Percentiles rank a stretch among this genome's conserved stretches.
Conservation (phyloP, 1,140 invertebrate species). For the Trichomalopsis sarcophagae region DNA sequence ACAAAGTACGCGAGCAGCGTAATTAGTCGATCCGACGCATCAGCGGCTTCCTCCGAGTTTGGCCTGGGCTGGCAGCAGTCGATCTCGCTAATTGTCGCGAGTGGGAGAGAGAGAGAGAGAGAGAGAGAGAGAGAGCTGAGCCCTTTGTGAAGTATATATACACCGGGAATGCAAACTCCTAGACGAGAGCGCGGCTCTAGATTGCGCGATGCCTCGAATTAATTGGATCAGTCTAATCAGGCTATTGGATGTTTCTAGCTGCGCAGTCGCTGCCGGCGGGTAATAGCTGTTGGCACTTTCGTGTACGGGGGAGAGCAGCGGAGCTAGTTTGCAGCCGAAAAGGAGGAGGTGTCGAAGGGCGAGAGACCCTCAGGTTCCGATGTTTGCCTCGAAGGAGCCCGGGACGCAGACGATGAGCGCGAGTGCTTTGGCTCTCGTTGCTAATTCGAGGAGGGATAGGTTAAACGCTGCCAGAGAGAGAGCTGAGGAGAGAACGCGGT, state of each 20-base stretch:
- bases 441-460: neutral
- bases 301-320: neutral
- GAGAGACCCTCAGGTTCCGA: neutral
- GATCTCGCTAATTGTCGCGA: neutral
- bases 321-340: neutral
- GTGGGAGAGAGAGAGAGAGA: too few relatives aligned
- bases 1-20: too few relatives aligned
- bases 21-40: neutral
- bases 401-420: neutral
- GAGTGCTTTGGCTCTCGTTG: neutral
- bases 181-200: neutral
- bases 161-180: neutral
- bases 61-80: neutral
- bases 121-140: neutral
- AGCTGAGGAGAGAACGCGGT: too few relatives aligned
- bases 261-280: too few relatives aligned
- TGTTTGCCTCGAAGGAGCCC: neutral
- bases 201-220: neutral
- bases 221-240: neutral
- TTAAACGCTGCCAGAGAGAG: too few relatives aligned
- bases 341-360: neutral
- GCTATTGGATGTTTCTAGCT: neutral
- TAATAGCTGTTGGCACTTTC: neutral
- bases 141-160: neutral
- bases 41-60: neutral